Base-by-base conservation (phyloP, 2,113 vertebrate genomes). In the Xyliphius kryptos region DNA sequence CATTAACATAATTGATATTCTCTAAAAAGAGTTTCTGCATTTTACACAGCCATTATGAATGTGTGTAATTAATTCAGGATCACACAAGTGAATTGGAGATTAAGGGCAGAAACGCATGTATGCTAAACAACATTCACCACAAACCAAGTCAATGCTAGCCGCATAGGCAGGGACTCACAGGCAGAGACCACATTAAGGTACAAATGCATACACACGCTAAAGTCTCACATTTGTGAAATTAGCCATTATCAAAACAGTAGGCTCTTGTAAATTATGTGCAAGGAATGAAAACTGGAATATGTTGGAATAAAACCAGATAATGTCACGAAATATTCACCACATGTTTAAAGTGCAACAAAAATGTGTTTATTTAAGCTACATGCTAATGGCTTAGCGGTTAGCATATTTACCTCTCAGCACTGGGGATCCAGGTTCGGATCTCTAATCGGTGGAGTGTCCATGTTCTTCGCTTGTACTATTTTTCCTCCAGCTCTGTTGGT, bases 1-100 rank as follows among this genome's bases (percentile, higher is more conserved):
- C 63, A 75, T 75, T 75, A 75, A 66, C 73, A 75, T 75, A 75
- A 75, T 71, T 75, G 53, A 68, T 71, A 67, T 65, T 41, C 43
- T 55, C 17, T 54, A 53, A 54, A 50, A 68, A 56, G 56, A 65
- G 56, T 59, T 54, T 43, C 53, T 66, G 69, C 74, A 75, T 69
- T 69, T 71, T 72, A 72, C 72, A 72, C 63, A 57, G 60, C 66
- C 62, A 72, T 72, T 69, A 75, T 72, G 62, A 56, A 62, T 56
- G 56, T 16, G 21, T 65, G 70, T 49, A 61, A 68, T 66, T 73
- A 68, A 73, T 76, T 70, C 56, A 14, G 22, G 48, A 68, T 61
- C 22, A 12, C 61, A 47, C 20, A 22, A 68, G 57, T 54, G 46
- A 53, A 43, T 55, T 63, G 56, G 56, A 70, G 67, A 76, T 76